These are phyloP conservation scores for Myzus persicae DNA, from an alignment of 1,140 invertebrate genomes.

Conservation along the genomic window DNA sequence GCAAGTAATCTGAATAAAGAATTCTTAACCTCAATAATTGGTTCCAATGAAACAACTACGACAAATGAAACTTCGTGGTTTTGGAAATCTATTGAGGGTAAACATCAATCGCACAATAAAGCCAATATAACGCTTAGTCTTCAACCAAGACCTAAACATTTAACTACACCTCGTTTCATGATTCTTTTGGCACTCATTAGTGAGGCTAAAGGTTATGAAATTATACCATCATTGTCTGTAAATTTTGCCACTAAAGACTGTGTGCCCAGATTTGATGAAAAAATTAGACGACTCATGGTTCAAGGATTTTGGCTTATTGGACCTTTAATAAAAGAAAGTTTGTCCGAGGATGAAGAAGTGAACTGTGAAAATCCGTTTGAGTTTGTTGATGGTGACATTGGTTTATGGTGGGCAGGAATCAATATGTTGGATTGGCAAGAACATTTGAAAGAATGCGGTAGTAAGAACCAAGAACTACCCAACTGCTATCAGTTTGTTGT, in stretches of 20 bases:
- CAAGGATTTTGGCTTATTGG: slow-evolving; percentile 59
- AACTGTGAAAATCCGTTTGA: slow-evolving; percentile 59
- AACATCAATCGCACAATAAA: slow-evolving; percentile 30
- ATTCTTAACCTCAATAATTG: slow-evolving; percentile 41
- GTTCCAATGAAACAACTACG: not conserved
- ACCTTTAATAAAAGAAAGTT: slow-evolving; percentile 58
- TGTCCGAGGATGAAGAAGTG: slow-evolving; percentile 54
- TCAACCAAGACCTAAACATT: slow-evolving; percentile 43
- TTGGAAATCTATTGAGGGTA: slow-evolving; percentile 53
- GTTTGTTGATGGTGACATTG: slow-evolving; percentile 59
- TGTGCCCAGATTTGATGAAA: slow-evolving; percentile 53
- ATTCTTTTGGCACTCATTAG: slow-evolving; percentile 56
- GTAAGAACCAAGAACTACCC: not conserved
- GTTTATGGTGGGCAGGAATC: slow-evolving; percentile 60
- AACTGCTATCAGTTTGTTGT: slow-evolving; percentile 33
- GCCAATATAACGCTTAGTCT: slow-evolving; percentile 49
- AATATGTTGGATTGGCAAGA: slow-evolving; percentile 59
- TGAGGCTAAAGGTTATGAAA: slow-evolving; percentile 55
- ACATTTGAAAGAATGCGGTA: slow-evolving; percentile 15
- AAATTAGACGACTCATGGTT: slow-evolving; percentile 55
- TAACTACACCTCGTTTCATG: slow-evolving; percentile 58
- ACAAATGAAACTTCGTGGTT: slow-evolving; percentile 29
- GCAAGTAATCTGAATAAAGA: slow-evolving; percentile 50
- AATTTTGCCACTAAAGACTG: slow-evolving; percentile 23
- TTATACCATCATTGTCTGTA: slow-evolving; percentile 48